These are phyloP conservation scores for Mus minutoides DNA, from an alignment of 2,797 vertebrate genomes.

Conservation along the genomic window DNA sequence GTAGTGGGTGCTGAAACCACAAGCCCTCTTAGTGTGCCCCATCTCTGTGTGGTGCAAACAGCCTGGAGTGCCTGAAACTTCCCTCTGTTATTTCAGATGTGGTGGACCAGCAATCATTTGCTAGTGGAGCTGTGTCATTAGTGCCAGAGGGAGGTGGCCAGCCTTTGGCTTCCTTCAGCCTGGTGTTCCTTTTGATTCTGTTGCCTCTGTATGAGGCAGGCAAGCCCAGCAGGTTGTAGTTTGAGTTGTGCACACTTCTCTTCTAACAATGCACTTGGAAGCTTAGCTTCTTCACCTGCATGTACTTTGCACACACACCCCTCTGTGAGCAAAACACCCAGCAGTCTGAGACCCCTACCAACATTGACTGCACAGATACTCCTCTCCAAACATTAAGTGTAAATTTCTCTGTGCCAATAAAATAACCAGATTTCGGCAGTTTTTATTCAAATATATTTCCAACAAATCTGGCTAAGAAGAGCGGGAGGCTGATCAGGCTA, in stretches of 20 bases:
- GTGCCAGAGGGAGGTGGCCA: background rate
- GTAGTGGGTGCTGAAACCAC: background rate
- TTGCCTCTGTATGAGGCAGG: background rate
- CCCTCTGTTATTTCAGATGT: background rate
- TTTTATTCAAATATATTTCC: background rate
- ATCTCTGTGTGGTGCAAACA: background rate
- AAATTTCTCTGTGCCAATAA: background rate
- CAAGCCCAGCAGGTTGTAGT: background rate
- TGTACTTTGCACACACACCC: background rate
- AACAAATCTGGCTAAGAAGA: background rate
- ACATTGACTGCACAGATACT: background rate
- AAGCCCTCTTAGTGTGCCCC: background rate
- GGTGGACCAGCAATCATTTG: background rate
- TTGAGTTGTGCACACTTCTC: background rate
- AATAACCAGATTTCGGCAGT: background rate
- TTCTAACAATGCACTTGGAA: background rate
- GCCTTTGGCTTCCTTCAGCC: background rate
- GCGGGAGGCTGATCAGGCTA: background rate
- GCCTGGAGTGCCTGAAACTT: fast-evolving
- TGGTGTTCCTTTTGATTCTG: background rate
- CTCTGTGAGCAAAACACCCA: background rate
- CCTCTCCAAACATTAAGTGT: background rate
- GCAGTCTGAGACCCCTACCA: background rate
- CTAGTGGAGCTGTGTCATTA: fast-evolving
- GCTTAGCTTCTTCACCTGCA: background rate